Percentiles rank a stretch among this genome's conserved stretches.
Conservation (phyloP, 2,113 vertebrate genomes). For the Neotragus pygmaeus region DNA sequence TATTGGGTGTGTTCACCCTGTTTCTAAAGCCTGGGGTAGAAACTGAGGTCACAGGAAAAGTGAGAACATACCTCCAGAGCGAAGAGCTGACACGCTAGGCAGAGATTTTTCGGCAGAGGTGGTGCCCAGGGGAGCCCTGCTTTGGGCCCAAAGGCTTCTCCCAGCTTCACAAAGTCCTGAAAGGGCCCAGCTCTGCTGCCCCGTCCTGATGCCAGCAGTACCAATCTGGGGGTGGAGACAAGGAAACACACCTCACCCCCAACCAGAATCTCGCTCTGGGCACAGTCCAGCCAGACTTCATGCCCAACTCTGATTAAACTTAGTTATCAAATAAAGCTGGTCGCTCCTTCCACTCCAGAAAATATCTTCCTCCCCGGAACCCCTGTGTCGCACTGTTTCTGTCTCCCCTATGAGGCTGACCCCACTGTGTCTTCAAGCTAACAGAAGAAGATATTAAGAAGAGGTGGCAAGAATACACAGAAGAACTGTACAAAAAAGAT, state of each 20-base stretch:
- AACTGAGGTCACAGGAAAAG: not conserved
- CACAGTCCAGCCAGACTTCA: not conserved
- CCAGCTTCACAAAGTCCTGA: not conserved
- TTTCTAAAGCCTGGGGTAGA: not conserved
- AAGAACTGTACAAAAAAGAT: too few species aligned
- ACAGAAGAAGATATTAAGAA: too few species aligned
- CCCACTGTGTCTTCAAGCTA: not conserved
- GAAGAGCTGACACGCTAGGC: not conserved
- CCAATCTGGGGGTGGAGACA: not conserved
- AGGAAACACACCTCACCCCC: fast-evolving
- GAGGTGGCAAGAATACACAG: too few species aligned
- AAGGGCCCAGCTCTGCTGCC: not conserved
- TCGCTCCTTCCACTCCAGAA: not conserved
- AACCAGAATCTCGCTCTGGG: not conserved
- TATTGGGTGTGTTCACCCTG: not conserved
- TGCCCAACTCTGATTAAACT: not conserved
- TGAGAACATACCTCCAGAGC: not conserved
- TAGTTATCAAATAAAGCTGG: not conserved
- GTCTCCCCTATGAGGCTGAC: not conserved
- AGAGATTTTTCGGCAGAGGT: not conserved
- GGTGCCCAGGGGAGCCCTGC: not conserved
- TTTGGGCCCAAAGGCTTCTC: not conserved
- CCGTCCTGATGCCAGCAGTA: not conserved
- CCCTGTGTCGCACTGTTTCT: not conserved
- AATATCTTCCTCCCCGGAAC: not conserved